phyloP scores from a whole-genome alignment of 2,797 vertebrate species.

The Pempheris klunzingeri region DNA sequence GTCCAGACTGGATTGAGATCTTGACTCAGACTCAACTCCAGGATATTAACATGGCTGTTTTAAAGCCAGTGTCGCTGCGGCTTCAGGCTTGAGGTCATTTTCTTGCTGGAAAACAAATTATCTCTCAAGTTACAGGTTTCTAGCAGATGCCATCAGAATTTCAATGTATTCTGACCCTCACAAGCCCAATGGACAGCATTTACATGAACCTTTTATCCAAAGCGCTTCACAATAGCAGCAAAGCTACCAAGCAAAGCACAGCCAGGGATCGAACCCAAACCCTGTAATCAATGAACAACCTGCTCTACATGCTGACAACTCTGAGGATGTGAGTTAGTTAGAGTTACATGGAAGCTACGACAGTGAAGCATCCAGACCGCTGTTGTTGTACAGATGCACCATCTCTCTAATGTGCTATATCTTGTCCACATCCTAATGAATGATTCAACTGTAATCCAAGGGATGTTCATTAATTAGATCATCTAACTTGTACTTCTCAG shows the following conservation, averaged over 20 bases:
- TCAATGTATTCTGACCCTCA: background rate
- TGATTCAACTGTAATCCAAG: too few relatives aligned
- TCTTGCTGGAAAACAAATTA: background rate
- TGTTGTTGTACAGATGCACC: too few relatives aligned
- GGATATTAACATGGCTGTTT: too few relatives aligned
- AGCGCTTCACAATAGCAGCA: background rate
- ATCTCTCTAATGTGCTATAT: too few relatives aligned
- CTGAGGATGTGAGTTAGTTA: too few relatives aligned
- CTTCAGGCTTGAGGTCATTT: too few relatives aligned
- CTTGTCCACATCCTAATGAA: too few relatives aligned
- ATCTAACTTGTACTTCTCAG: too few relatives aligned
- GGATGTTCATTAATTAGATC: too few relatives aligned
- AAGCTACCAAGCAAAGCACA: background rate
- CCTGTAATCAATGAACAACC: background rate
- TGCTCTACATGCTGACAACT: background rate
- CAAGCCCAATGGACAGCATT: background rate
- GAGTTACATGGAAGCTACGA: background rate
- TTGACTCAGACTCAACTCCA: too few relatives aligned
- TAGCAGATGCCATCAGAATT: background rate
- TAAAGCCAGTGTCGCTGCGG: too few relatives aligned
- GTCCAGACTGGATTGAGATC: too few relatives aligned
- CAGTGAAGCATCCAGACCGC: background rate
- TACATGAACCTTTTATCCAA: background rate
- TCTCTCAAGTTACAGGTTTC: background rate
- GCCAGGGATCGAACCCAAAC: background rate